Conservation (phyloP, 2,888 invertebrate genomes). For the Fissipunctia ypsillon region DNA sequence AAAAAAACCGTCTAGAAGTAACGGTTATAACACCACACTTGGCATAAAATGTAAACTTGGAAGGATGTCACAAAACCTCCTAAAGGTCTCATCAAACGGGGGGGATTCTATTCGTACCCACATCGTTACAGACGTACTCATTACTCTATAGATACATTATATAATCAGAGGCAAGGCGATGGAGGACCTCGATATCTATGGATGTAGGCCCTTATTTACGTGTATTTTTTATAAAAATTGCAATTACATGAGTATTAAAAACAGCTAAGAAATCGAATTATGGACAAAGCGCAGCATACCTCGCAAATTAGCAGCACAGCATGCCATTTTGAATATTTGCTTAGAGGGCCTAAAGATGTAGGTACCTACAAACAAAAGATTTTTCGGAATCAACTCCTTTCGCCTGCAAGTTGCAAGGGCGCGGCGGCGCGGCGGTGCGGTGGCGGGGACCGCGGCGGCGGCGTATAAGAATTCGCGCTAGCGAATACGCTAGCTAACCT, state of each 20-base stretch:
- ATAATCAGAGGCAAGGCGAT: not conserved
- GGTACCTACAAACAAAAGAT: not conserved
- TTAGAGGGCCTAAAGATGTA: not conserved
- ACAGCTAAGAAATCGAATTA: not conserved
- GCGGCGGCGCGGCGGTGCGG: too few relatives aligned
- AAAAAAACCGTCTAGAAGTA: not conserved
- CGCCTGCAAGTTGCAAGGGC: too few relatives aligned
- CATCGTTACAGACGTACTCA: not conserved
- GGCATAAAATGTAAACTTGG: not conserved
- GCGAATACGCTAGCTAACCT: not conserved
- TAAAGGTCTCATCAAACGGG: not conserved
- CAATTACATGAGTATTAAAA: not conserved
- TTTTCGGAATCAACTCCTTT: not conserved
- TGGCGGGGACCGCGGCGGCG: not conserved
- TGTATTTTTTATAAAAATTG: not conserved
- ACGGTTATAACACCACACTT: not conserved
- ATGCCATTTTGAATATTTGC: not conserved
- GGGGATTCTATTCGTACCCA: not conserved
- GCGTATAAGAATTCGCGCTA: not conserved
- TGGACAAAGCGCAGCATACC: not conserved
- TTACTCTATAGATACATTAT: not conserved
- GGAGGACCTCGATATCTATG: not conserved
- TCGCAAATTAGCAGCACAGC: not conserved
- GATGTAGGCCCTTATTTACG: too few relatives aligned
- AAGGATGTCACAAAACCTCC: not conserved